Percentiles rank a stretch among this genome's conserved stretches.
Conservation (phyloP, 2,797 vertebrate genomes). For the Peromyscus eremicus region DNA sequence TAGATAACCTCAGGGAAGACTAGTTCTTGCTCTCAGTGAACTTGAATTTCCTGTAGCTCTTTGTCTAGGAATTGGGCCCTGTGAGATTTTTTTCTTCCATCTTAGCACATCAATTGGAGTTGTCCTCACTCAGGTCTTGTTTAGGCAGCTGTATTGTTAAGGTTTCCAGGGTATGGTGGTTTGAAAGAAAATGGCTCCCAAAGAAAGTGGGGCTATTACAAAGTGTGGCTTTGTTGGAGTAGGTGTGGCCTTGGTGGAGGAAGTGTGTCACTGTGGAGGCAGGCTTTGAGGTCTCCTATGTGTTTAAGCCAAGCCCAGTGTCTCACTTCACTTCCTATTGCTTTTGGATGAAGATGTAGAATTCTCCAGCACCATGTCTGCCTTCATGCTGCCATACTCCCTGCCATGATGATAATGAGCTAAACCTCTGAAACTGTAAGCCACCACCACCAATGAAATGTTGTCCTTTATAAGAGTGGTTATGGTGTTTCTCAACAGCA, state of each 20-base stretch:
- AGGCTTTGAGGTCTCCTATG: not conserved
- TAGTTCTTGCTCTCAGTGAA: not conserved
- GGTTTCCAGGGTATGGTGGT: not conserved
- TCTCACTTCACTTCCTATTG: not conserved
- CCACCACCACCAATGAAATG: not conserved
- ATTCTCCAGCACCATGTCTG: not conserved
- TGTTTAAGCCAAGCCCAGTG: not conserved
- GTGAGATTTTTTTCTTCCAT: not conserved
- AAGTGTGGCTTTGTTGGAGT: not conserved
- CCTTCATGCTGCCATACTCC: not conserved
- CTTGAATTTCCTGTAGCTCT: not conserved
- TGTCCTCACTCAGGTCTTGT: not conserved
- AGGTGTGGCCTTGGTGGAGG: not conserved
- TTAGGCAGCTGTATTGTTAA: not conserved
- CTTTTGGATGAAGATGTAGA: not conserved
- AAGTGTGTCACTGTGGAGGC: not conserved
- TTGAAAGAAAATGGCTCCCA: not conserved
- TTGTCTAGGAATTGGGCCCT: not conserved
- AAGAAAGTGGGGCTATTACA: not conserved
- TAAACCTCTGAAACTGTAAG: not conserved
- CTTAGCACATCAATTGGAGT: not conserved
- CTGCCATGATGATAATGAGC: not conserved
- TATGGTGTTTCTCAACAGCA: not conserved
- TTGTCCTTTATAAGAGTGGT: not conserved
- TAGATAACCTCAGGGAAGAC: not conserved